A percentile compares a stretch with the other conserved stretches of the same genome.
These are phyloP conservation scores for Campoplex capitator DNA, from an alignment of 2,888 invertebrate species.

Conservation along the genomic window DNA sequence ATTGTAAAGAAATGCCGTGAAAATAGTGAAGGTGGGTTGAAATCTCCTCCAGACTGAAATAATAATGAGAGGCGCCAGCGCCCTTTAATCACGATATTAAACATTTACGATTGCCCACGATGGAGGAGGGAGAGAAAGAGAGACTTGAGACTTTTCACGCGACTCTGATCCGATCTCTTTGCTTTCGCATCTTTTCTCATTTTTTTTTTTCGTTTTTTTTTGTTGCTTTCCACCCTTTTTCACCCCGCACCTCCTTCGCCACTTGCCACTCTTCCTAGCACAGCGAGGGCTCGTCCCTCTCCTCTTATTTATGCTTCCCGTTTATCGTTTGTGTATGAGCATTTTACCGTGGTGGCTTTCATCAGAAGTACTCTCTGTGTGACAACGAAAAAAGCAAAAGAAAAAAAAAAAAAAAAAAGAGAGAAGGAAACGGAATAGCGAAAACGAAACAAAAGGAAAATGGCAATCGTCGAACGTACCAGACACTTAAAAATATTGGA, in stretches of 20 bases:
- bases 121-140: constrained; percentile 37
- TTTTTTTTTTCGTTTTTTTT: constrained; percentile 29
- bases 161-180: constrained; percentile 70
- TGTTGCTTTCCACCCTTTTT: constrained; percentile 40
- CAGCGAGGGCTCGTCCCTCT: constrained; percentile 58
- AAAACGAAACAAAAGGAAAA: constrained; percentile 15
- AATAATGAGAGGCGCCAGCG: constrained; percentile 84
- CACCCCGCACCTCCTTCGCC: constrained; percentile 67
- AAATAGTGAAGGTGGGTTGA: constrained; percentile 73
- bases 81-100: constrained; percentile 85
- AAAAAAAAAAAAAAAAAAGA: too few species aligned
- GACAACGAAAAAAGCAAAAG: constrained; percentile 43
- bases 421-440: not conserved
- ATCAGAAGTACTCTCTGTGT: constrained; percentile 41
- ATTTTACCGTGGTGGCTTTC: constrained; percentile 58
- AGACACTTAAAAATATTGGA: constrained; percentile 55
- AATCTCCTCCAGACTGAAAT: constrained; percentile 84
- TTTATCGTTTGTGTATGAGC: constrained; percentile 70
- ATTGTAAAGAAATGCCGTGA: constrained; percentile 80
- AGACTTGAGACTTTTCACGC: constrained; percentile 72
- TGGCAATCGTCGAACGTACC: constrained; percentile 37
- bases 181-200: constrained; percentile 49
- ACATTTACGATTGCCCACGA: constrained; percentile 83
- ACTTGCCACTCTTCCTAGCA: constrained; percentile 49
- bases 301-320: constrained; percentile 64